These are phyloP conservation scores for Drosophila testacea DNA, from an alignment of 2,888 invertebrate species.

Conservation along the genomic window DNA sequence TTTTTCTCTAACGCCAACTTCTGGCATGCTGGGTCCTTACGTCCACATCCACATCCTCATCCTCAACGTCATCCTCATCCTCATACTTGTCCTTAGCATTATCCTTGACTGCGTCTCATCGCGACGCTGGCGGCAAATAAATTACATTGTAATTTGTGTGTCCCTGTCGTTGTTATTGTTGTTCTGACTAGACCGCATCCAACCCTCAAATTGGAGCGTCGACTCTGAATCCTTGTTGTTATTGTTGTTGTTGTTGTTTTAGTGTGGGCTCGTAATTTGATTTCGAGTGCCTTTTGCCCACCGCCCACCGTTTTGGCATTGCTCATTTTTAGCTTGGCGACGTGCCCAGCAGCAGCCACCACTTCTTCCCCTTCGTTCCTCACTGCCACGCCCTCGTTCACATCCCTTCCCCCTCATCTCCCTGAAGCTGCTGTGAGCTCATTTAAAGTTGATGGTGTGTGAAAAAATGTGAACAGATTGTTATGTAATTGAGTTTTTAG, in stretches of 20 bases:
- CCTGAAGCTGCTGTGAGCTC: constrained; percentile 55
- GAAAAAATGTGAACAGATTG: constrained; percentile 85
- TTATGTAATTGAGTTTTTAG: constrained; percentile 85
- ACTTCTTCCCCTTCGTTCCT: background rate
- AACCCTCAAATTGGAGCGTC: constrained; percentile 49
- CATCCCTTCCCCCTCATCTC: background rate
- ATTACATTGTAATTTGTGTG: constrained; percentile 83
- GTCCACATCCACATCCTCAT: background rate
- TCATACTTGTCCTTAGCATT: background rate
- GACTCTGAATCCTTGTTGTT: constrained; percentile 29
- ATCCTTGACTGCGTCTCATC: constrained; percentile 37
- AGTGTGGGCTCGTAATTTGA: constrained; percentile 71
- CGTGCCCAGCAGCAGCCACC: constrained; percentile 47
- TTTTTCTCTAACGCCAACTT: constrained; percentile 68
- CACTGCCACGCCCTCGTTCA: constrained; percentile 5
- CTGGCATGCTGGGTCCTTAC: constrained; percentile 25
- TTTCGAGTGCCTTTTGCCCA: constrained; percentile 72
- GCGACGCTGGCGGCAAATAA: constrained; percentile 72
- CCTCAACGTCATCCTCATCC: no score
- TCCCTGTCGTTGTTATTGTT: constrained; percentile 56
- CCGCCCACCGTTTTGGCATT: constrained; percentile 67
- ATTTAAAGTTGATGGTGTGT: constrained; percentile 84
- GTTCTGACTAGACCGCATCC: constrained; percentile 62
- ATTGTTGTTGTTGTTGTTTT: constrained; percentile 28
- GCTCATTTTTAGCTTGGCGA: constrained; percentile 61